Conservation (phyloP, 2,113 vertebrate genomes). For the Jaculus jaculus region DNA sequence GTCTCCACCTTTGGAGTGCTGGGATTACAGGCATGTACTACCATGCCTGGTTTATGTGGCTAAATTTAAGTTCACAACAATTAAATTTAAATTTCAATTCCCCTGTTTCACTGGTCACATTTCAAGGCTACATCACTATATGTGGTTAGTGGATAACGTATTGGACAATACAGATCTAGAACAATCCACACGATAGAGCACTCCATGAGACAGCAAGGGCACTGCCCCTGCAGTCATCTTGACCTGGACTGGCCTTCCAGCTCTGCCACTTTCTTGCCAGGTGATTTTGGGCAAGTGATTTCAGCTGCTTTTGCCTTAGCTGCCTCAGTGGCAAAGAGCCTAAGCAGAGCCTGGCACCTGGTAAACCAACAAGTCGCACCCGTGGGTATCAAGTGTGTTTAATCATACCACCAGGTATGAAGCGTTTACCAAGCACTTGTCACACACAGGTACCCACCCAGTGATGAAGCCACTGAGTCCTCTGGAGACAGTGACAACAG, state of each 20-base stretch:
- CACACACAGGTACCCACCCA: fast-evolving
- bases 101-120: not conserved
- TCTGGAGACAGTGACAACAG: not conserved
- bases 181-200: fast-evolving
- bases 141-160: not conserved
- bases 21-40: too few species aligned
- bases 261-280: not conserved
- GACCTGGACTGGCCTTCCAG: not conserved
- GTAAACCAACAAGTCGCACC: not conserved
- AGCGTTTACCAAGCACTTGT: not conserved
- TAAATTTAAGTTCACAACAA: not conserved
- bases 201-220: fast-evolving
- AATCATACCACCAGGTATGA: not conserved
- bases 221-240: fast-evolving
- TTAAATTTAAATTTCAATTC: not conserved
- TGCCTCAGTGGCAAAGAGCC: not conserved
- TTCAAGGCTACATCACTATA: not conserved
- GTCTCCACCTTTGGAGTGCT: too few species aligned
- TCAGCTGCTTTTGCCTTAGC: not conserved
- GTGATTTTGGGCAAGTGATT: not conserved
- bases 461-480: not conserved
- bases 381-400: not conserved
- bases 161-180: fast-evolving
- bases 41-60: not conserved
- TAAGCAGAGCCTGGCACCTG: not conserved